phyloP scores from a whole-genome alignment of 2,888 invertebrate species.

The Balanococcus diminutus region DNA sequence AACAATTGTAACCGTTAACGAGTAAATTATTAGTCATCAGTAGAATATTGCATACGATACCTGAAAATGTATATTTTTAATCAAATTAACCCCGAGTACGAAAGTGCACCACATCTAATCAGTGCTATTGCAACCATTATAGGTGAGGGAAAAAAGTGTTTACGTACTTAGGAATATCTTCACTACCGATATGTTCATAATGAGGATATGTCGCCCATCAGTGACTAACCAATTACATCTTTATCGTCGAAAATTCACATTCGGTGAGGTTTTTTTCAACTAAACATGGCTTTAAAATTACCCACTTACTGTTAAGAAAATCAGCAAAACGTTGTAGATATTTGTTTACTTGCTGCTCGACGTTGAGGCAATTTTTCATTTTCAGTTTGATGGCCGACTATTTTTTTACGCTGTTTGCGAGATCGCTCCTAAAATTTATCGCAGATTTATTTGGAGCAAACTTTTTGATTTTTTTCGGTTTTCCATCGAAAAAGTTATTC shows the following conservation, averaged over 20 bases:
- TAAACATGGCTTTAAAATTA: background rate
- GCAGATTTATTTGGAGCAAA: too few relatives aligned
- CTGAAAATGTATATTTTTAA: conserved; percentile 1
- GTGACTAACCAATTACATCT: background rate
- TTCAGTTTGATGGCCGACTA: background rate
- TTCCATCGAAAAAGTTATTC: too few relatives aligned
- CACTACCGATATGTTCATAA: background rate
- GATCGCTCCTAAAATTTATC: too few relatives aligned
- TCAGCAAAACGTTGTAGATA: background rate
- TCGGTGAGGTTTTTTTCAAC: background rate
- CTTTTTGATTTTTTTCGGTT: too few relatives aligned
- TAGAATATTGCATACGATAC: conserved; percentile 6
- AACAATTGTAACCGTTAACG: background rate
- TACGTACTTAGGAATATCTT: conserved; percentile 2
- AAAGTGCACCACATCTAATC: background rate
- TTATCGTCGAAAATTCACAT: background rate
- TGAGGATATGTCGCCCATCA: conserved; percentile 14
- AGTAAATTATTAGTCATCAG: background rate
- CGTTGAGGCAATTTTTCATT: background rate
- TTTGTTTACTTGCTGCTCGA: background rate
- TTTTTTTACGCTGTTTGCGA: background rate
- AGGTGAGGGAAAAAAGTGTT: background rate
- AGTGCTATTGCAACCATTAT: background rate
- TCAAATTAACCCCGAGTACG: background rate
- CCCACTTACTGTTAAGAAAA: background rate